Base-by-base conservation (phyloP, 2,113 vertebrate genomes). In the Eonycteris spelaea region DNA sequence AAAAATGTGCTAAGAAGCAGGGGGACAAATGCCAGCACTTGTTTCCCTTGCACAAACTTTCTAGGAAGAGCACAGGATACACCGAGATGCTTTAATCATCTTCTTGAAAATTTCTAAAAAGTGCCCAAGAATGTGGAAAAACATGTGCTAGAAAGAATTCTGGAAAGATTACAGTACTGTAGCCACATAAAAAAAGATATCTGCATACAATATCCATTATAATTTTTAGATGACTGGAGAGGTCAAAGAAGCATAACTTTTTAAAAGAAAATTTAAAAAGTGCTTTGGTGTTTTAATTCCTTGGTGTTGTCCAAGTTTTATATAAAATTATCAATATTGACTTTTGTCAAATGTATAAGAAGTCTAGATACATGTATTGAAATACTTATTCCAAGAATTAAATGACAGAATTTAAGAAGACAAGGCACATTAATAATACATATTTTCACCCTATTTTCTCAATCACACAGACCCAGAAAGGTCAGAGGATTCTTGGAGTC, bases 91-190 rank as follows among this genome's bases (percentile, higher is more conserved):
- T 12, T 97, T 97, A 94, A 98, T 99, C 95, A 99, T 99, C 98
- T 99, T 99, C 86, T 98, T 99, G 90, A 99, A 99, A 97, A 99
- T 99, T 98, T 99, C 99, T 98, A 99, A 99, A 98, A 99, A 99
- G 97, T 99, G 99, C 97, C 99, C 99, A 94, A 99, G 99, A 98
- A 97, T 98, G 90, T 99, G 99, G 99, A 99, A 99, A 99, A 35
- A 26, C 7, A 88, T 2, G 12, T 30, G 67, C 6, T 84, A 93
- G 43, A 53, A 80, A 68, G 35, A 74, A 90, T 48, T 75, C 28
- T 21, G 7, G 24, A 55, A 96, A 79, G 19, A 71, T 1, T 86
- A 26, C 33, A 67, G 13, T 71, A 14, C 40, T 15, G 21, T 53
- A 61, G 18, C 24, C 26, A 53, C 2, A 3, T 48, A 78, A 91